Base-by-base conservation (phyloP, 2,888 invertebrate species). In the Apomyelois bistriatella region DNA sequence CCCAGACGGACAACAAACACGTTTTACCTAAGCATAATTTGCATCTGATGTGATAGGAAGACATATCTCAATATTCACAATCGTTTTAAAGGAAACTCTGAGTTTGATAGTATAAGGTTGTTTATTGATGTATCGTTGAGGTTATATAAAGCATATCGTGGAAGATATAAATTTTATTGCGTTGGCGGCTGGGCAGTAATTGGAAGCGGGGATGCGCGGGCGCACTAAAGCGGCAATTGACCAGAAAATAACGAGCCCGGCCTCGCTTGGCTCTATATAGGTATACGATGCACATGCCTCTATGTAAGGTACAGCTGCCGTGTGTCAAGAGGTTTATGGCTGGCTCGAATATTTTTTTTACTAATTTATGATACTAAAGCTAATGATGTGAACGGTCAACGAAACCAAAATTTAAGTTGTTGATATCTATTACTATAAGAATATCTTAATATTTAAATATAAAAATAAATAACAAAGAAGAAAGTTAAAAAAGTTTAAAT, bases 181-280 rank as follows among this genome's bases (percentile, higher is more conserved):
- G 79, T 76, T 85, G 86, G 86, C 89, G 90, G 89, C 89, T 78
- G 85, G 74, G 75, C 77, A 74, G 82, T 90, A 90, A 90, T 90
- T 89, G 88, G 89, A 89, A 80, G 86, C 79, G 81, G 85, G 84
- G 89, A 89, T 90, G 90, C 89, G 87, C 88, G 81, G 82, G 78
- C 89, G 87, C 87, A 74, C 79, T 87, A 89, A 86, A 88, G 81
- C 82, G 79, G 87, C 89, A 87, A 88, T 89, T 85, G 89, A 89
- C 89, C 90, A 90, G 89, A 90, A 89, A 89, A 89, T 90, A 89
- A 90, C 89, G 84, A 90, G 89, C 85, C 76, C 68, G 75, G 68
- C 75, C 69, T 68, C 60, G 66, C 48, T 32, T 15, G 22, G 28
- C 28, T 65, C 62, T 70, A 73, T 71, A 72, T 75, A 22, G 22